Evolutionary conservation across 2,888 invertebrate genomes (phyloP), one percentile per base, ranked within the genome.

Genomic region (Drosophila prostipennis): DNA sequence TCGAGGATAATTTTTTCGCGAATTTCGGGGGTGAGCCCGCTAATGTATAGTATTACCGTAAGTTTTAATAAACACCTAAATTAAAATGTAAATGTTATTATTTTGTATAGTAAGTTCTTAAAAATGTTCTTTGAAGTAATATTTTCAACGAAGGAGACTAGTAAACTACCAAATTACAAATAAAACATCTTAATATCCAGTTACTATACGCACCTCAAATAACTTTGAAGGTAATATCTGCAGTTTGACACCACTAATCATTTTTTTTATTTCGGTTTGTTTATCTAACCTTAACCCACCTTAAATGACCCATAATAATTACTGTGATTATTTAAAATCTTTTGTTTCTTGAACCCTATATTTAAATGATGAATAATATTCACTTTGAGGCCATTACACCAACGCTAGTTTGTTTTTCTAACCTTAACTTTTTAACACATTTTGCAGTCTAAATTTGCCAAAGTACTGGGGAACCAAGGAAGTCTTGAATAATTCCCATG

Each of bases 321-420:
- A 42, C 19, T 23, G 26, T 32, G 1, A 46, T 46, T 46, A 29
- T 14, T 46, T 10, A 6, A 46, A 14, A 14, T 14, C 8, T 29
- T 2, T 42, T 42, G 42, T 23, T 43, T 43, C 4, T 23, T 13
- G 13, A 43, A 23, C 43, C 23, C 43, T 23, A 11, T 1, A 11
- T 5, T 19, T 16, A 42, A 14, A 14, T 14, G 34, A 11, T 34
- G 34, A 11, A 11, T 34, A 34, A 34, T 34, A 34, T 8, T 42
- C 19, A 1, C 36, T 36, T 19, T 55, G 14, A n/a, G 48, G 61
- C 36, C 48, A 7, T 59, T 48, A 61, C 40, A 2, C 59, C 26
- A 57, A 26, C 26, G 26, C 23, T 13, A n/a, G 37, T 52, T 53
- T 64, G 54, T 54, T 64, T 46, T 64, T 64, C 39, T 53, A 53